Evolutionary conservation across 2,888 invertebrate species (phyloP).

Genomic region (Mythimna albipuncta): DNA sequence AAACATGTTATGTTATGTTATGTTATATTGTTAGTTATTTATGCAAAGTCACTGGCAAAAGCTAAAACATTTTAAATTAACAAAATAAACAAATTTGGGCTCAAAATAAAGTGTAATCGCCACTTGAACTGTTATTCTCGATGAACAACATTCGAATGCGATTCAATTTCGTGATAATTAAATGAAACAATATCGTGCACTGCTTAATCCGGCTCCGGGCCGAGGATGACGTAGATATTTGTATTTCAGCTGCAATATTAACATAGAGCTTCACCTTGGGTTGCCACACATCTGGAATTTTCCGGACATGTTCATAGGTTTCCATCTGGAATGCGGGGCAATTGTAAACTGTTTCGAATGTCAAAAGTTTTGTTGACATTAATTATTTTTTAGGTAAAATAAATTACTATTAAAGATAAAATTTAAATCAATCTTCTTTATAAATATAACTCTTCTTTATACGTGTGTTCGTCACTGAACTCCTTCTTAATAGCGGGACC

Average conservation of each 20-base stretch:
- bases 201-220: constrained; percentile 65
- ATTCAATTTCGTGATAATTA: constrained; percentile 38
- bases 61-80: background rate
- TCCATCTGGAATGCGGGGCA: too few species aligned
- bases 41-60: too few species aligned
- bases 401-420: too few species aligned
- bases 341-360: too few species aligned
- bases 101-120: constrained; percentile 28
- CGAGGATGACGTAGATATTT: constrained; percentile 64
- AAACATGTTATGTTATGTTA: too few species aligned
- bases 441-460: too few species aligned
- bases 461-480: too few species aligned
- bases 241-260: constrained; percentile 76
- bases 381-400: too few species aligned
- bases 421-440: too few species aligned
- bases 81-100: constrained; percentile 7
- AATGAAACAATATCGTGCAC: constrained; percentile 41
- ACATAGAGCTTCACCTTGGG: constrained; percentile 72
- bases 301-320: background rate
- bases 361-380: too few species aligned
- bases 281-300: background rate
- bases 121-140: constrained; percentile 24
- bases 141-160: constrained; percentile 28
- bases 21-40: too few species aligned
- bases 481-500: too few species aligned